Evolutionary conservation across 2,888 invertebrate species (phyloP).

Genomic region (Himalopsyche anomala): DNA sequence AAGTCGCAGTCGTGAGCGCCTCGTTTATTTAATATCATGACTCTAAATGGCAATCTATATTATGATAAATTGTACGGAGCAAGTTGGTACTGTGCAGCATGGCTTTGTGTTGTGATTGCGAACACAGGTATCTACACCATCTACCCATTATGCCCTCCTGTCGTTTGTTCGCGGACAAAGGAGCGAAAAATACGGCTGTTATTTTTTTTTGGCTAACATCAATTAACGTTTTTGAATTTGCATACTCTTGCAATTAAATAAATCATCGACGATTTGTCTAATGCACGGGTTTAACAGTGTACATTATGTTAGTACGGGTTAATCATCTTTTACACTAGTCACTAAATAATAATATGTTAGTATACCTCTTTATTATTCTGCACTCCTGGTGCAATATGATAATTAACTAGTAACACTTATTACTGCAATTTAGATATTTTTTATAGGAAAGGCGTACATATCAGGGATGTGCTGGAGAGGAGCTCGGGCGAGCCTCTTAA

Average conservation of each 20-base stretch:
- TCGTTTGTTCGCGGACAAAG: constrained; percentile 18
- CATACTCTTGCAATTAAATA: constrained; percentile 34
- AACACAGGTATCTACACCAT: constrained; percentile 51
- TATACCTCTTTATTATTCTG: neutral
- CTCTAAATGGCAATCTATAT: constrained; percentile 65
- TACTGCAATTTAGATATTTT: no score
- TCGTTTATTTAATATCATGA: constrained; percentile 65
- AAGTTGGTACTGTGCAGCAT: constrained; percentile 52
- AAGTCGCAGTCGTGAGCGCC: constrained; percentile 65
- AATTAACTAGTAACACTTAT: no score
- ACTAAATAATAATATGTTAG: neutral
- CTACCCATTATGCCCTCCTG: constrained; percentile 47
- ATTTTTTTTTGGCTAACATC: neutral
- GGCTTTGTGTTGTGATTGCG: constrained; percentile 51
- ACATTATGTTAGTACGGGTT: neutral
- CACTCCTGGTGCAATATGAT: no score
- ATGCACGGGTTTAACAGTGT: constrained; percentile 1
- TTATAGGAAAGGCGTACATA: no score
- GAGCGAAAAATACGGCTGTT: constrained; percentile 29
- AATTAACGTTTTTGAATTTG: constrained; percentile 24
- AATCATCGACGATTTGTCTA: constrained; percentile 38
- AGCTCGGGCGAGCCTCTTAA: no score
- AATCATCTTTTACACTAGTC: neutral
- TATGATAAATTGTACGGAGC: constrained; percentile 63
- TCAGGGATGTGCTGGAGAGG: no score